These are phyloP conservation scores for Hesperia comma DNA, from an alignment of 2,888 invertebrate species.

Conservation along the genomic window DNA sequence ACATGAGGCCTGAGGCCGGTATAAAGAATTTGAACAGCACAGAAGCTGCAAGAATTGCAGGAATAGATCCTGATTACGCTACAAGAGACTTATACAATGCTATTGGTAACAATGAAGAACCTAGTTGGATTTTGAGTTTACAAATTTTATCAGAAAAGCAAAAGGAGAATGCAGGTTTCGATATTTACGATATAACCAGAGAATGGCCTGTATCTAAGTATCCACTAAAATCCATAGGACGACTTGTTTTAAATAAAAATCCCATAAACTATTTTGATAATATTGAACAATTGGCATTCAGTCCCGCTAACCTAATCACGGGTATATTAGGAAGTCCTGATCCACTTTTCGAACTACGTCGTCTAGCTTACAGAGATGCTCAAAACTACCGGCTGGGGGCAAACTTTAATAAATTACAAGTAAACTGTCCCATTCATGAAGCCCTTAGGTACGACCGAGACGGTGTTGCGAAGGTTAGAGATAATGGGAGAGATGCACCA, in stretches of 20 bases:
- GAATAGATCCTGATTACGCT: constrained; percentile 16
- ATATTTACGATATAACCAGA: constrained; percentile 20
- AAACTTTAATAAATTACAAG: constrained; percentile 93
- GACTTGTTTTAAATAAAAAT: constrained; percentile 91
- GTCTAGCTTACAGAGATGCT: constrained; percentile 93
- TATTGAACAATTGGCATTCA: constrained; percentile 94
- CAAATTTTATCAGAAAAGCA: constrained; percentile 18
- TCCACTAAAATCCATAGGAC: constrained; percentile 92
- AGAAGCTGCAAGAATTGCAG: constrained; percentile 10
- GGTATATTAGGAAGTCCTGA: constrained; percentile 95
- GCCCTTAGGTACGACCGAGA: constrained; percentile 91
- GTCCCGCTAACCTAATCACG: constrained; percentile 92
- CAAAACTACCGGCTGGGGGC: constrained; percentile 91
- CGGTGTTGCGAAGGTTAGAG: constrained; percentile 87
- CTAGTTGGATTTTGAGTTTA: neutral
- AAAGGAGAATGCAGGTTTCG: constrained; percentile 4
- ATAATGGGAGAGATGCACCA: constrained; percentile 92
- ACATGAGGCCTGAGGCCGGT: constrained; percentile 8
- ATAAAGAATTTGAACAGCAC: constrained; percentile 3
- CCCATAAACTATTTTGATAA: constrained; percentile 95
- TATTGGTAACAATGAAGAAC: constrained; percentile 7
- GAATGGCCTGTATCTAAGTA: constrained; percentile 89
- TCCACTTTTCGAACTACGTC: constrained; percentile 91
- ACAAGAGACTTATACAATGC: constrained; percentile 16
- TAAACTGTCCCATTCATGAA: constrained; percentile 92